Percentiles rank a stretch among this genome's conserved stretches.
These are phyloP conservation scores for Phodopus roborovskii DNA, from an alignment of 2,113 vertebrate genomes.

Conservation along the genomic window DNA sequence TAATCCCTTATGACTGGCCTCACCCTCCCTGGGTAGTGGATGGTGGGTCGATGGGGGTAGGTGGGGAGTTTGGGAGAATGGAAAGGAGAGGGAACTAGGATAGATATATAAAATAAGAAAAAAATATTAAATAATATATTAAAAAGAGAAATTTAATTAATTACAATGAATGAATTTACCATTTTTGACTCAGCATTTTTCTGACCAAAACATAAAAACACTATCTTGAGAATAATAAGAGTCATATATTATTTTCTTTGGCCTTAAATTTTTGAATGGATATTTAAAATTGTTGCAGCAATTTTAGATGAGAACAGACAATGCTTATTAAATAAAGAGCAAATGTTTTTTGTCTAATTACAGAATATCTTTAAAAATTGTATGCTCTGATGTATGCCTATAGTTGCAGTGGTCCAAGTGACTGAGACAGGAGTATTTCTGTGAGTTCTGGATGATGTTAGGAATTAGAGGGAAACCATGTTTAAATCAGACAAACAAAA, in stretches of 20 bases:
- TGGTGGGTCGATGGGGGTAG: no score
- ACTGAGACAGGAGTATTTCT: background rate
- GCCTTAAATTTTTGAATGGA: background rate
- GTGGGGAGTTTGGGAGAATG: no score
- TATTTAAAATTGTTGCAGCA: background rate
- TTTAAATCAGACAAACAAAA: background rate
- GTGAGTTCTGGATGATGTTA: no score
- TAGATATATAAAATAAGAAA: no score
- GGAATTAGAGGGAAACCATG: background rate
- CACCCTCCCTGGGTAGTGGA: no score
- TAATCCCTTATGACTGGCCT: no score
- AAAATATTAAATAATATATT: no score
- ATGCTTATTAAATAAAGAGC: background rate
- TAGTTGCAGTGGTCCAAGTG: background rate
- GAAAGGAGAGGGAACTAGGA: no score
- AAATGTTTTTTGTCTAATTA: background rate
- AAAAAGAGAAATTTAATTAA: background rate
- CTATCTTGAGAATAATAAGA: background rate
- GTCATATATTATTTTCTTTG: background rate
- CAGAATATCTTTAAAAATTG: background rate
- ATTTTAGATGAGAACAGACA: background rate
- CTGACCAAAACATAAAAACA: background rate
- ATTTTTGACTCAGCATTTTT: conserved; percentile 5
- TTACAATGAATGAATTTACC: background rate
- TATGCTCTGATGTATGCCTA: background rate